Evolutionary conservation across 2,113 vertebrate genomes (phyloP), one percentile per base, ranked within the genome.

Genomic region (Lagopus leucura): DNA sequence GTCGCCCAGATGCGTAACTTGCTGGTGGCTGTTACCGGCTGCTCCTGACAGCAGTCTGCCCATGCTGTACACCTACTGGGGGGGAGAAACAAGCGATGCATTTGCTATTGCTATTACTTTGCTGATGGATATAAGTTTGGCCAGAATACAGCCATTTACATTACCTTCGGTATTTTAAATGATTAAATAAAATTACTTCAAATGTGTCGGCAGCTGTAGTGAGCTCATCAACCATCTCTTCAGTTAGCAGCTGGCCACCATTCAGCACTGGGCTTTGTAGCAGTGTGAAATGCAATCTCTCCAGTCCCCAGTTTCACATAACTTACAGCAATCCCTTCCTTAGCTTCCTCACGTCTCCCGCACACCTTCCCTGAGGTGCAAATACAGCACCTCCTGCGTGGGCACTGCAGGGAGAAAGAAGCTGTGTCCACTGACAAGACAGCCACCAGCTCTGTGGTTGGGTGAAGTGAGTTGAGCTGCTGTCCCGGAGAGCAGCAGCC

Each of bases 331-430:
- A 61, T 9, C 2, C 22, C 22, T 42, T 86, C 45, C 40, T 54
- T 30, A 3, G 11, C 61, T 81, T 60, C 27, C 24, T 74, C 27
- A 11, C 0, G 1, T 70, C 60, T 65, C 13, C 47, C 30, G 6
- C 2, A 1, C 17, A 17, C 34, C 65, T 72, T 11, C 8, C 9
- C 10, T 30, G 18, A 9, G 24, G 11, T 11, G 8, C 0, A 1
- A 27, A 42, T 22, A 18, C 27, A 27, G 34, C 5, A 48, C 38
- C 22, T 30, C 21, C 21, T 9, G 43, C 22, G 21, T 28, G 50
- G 28, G 21, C 8, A 40, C 11, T 24, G 45, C 7, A 42, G 8
- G 21, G 4, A 47, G 10, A 34, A 21, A 6, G 50, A 69, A 43
- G 55, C 61, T 5, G 13, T 40, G 17, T 17, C 25, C 15, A 38